Evolutionary conservation across 2,888 invertebrate species (phyloP).

Genomic region (Eutolmus rufibarbis): DNA sequence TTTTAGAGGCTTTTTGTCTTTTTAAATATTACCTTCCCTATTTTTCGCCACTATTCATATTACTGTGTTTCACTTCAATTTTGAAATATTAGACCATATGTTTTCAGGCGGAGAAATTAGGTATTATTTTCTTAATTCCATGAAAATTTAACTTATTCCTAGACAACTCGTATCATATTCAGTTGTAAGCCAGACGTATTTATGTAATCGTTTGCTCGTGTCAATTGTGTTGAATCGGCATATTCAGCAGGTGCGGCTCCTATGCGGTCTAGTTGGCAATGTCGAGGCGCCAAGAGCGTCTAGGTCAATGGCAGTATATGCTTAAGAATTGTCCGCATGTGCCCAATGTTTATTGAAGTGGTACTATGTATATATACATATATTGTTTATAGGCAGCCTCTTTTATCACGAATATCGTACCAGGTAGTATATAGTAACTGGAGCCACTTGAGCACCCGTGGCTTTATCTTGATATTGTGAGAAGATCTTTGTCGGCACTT

Average conservation of each 20-base stretch:
- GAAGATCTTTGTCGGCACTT: not conserved
- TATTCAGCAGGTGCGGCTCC: not conserved
- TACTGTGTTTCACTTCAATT: not conserved
- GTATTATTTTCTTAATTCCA: not conserved
- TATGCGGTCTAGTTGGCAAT: not conserved
- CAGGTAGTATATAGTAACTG: not conserved
- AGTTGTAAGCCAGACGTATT: not conserved
- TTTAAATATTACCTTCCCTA: not conserved
- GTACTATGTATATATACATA: not conserved
- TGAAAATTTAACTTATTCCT: not conserved
- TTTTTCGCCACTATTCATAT: not conserved
- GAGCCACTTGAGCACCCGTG: not conserved
- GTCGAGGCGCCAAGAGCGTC: not conserved
- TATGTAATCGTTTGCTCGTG: not conserved
- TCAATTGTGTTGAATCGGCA: not conserved
- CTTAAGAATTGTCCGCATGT: not conserved
- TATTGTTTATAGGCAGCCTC: not conserved
- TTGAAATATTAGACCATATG: not conserved
- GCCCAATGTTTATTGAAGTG: not conserved
- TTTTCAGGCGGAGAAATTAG: not conserved
- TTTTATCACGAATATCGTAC: not conserved
- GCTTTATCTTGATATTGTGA: not conserved
- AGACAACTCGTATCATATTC: not conserved
- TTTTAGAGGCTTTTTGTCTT: not conserved
- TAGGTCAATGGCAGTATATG: not conserved